These are phyloP conservation scores for Cetonia aurata DNA, from an alignment of 2,888 invertebrate species.

Conservation along the genomic window DNA sequence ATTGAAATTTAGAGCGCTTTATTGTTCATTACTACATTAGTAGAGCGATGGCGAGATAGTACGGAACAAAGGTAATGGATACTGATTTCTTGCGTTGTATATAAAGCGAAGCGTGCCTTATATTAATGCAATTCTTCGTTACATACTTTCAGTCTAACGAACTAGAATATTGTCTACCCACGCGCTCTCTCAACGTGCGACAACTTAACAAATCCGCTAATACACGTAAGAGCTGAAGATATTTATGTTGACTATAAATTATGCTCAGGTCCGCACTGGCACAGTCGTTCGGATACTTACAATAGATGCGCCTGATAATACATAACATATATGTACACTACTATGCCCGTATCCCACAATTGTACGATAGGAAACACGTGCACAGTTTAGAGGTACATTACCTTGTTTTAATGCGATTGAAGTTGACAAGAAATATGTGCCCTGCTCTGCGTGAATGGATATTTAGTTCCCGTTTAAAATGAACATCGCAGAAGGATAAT, in stretches of 20 bases:
- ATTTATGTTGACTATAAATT: constrained; percentile 34
- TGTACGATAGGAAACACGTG: constrained; percentile 5
- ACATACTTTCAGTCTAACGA: constrained; percentile 21
- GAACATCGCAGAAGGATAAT: no score
- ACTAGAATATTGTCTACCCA: constrained; percentile 14
- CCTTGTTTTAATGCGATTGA: neutral
- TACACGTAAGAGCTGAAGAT: constrained; percentile 33
- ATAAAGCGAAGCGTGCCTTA: no score
- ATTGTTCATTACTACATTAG: constrained; percentile 14
- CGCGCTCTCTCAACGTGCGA: constrained; percentile 21
- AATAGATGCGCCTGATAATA: neutral
- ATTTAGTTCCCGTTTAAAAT: no score
- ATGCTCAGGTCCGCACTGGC: neutral
- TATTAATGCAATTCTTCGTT: no score
- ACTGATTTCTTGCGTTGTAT: no score
- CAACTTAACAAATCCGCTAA: constrained; percentile 38
- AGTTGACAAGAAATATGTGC: constrained; percentile 21
- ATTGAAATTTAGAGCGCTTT: constrained; percentile 17
- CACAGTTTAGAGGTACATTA: constrained; percentile 8
- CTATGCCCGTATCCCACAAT: no score
- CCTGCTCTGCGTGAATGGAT: neutral
- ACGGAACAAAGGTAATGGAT: no score
- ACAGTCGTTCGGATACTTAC: no score
- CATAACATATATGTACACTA: neutral
- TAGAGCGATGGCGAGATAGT: no score